phyloP scores from a whole-genome alignment of 1,140 invertebrate genomes.

The Batillaria attramentaria region DNA sequence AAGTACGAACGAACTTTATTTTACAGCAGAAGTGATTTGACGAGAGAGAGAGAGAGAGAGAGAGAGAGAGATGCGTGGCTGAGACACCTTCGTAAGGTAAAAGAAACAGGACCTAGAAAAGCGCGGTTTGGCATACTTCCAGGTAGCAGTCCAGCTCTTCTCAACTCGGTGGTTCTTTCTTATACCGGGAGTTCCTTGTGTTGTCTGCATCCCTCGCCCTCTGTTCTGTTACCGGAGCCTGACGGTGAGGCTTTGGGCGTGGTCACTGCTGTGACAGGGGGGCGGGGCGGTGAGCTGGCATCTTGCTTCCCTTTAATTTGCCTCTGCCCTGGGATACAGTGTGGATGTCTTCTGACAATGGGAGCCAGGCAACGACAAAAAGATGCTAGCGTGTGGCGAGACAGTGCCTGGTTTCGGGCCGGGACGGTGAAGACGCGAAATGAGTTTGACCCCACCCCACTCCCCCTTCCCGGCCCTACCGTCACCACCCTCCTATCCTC shows the following conservation, averaged over 20 bases:
- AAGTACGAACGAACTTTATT: background rate
- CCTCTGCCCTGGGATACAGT: too few species aligned
- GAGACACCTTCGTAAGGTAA: background rate
- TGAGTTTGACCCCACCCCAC: background rate
- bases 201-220: background rate
- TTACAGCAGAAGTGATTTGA: background rate
- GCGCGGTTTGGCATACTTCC: background rate
- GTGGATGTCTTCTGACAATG: too few species aligned
- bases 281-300: too few species aligned
- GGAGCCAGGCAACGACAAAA: too few species aligned
- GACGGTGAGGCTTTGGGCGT: constrained; percentile 16
- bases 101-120: background rate
- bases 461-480: background rate
- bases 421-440: background rate
- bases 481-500: background rate
- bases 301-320: too few species aligned
- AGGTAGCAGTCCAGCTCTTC: background rate
- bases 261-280: constrained; percentile 2
- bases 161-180: background rate
- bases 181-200: background rate
- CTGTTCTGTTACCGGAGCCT: background rate
- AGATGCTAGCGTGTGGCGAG: too few species aligned
- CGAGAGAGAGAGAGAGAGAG: background rate
- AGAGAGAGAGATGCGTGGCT: background rate
- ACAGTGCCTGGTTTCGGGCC: too few species aligned